These are phyloP conservation scores for Drosophila sproati DNA, from an alignment of 1,140 invertebrate genomes.

Conservation along the genomic window DNA sequence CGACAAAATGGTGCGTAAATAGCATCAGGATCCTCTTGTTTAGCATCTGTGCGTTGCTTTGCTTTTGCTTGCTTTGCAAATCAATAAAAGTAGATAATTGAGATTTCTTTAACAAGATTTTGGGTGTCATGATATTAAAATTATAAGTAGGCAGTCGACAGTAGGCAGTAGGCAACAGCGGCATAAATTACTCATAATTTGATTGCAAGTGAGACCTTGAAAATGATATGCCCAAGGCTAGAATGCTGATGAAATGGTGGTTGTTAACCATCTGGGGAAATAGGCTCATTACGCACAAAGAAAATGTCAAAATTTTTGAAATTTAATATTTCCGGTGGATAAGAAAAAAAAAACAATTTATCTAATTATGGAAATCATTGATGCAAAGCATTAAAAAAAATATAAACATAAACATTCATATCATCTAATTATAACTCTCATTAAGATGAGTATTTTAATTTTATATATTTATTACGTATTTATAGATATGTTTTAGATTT, in stretches of 20 bases:
- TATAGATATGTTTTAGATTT: constrained; percentile 23
- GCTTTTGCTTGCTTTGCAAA: constrained; percentile 62
- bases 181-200: constrained; percentile 78
- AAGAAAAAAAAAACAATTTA: constrained; percentile 6
- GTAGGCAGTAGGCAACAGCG: constrained; percentile 33
- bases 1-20: constrained; percentile 76
- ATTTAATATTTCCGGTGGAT: constrained; percentile 15
- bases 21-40: constrained; percentile 67
- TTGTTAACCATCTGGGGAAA: constrained; percentile 15
- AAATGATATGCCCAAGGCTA: constrained; percentile 51
- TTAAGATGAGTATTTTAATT: constrained; percentile 32
- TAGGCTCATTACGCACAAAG: constrained; percentile 34
- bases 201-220: constrained; percentile 66
- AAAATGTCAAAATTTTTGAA: constrained; percentile 37
- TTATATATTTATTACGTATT: constrained; percentile 1
- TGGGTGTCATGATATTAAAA: constrained; percentile 77
- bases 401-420: constrained; percentile 26
- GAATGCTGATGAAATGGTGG: no score
- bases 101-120: constrained; percentile 82
- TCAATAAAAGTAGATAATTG: constrained; percentile 82
- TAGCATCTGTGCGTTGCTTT: constrained; percentile 58
- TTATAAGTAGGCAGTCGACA: constrained; percentile 47
- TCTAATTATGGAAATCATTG: constrained; percentile 39
- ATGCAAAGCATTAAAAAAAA: constrained; percentile 7
- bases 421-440: constrained; percentile 57